Percentiles rank a stretch among this genome's conserved stretches.
phyloP scores from a whole-genome alignment of 1,140 invertebrate species.

The Heterodera schachtii region DNA sequence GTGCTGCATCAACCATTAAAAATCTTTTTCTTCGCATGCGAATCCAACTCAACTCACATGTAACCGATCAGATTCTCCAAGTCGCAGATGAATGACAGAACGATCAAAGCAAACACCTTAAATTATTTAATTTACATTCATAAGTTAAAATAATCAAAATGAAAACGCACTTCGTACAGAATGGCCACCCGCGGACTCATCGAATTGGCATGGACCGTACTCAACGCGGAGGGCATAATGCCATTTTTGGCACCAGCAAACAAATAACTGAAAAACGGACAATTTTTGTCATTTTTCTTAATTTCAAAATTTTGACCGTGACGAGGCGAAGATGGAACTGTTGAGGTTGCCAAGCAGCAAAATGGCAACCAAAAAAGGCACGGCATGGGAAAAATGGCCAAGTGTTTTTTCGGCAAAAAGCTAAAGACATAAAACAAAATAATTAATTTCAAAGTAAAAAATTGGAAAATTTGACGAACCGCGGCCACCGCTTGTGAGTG shows the following conservation, averaged over 20 bases:
- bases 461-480: slow-evolving; percentile 17
- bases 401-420: slow-evolving; percentile 49
- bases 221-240: slow-evolving; percentile 47
- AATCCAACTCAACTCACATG: slow-evolving; percentile 40
- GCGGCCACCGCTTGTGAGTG: slow-evolving; percentile 45
- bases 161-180: slow-evolving; percentile 45
- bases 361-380: slow-evolving; percentile 58
- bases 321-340: slow-evolving; percentile 54
- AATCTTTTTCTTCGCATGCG: too few species aligned
- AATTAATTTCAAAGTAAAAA: slow-evolving; percentile 15
- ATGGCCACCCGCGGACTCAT: slow-evolving; percentile 52
- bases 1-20: too few species aligned
- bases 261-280: slow-evolving; percentile 42
- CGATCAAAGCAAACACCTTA: slow-evolving; percentile 48
- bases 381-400: slow-evolving; percentile 48
- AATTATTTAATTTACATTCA: slow-evolving; percentile 25
- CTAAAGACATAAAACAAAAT: slow-evolving; percentile 28
- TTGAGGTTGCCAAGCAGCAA: slow-evolving; percentile 58
- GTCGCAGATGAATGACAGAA: slow-evolving; percentile 56
- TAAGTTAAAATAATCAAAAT: slow-evolving; percentile 10
- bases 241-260: slow-evolving; percentile 50
- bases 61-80: slow-evolving; percentile 60
- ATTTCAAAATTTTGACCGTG: slow-evolving; percentile 9
- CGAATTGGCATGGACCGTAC: slow-evolving; percentile 42
- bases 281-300: not conserved